Conservation (phyloP, 2,113 vertebrate genomes). For the Spilogale gracilis region DNA sequence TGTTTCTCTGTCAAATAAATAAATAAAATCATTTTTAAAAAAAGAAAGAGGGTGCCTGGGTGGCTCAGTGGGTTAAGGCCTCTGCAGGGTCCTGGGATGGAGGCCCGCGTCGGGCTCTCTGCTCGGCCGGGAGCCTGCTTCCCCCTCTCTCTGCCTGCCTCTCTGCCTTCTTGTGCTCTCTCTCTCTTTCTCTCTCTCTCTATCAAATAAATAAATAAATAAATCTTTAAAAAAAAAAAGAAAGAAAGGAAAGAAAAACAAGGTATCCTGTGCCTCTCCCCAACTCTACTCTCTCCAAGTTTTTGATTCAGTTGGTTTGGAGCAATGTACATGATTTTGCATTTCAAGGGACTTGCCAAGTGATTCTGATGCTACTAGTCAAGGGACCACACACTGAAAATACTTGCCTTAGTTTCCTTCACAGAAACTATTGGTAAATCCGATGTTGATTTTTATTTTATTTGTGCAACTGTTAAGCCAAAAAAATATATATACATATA, state of each 20-base stretch:
- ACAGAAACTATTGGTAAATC: background rate
- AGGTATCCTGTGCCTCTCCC: background rate
- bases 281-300: background rate
- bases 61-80: no score
- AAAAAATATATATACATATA: background rate
- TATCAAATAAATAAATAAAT: no score
- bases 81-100: no score
- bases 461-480: background rate
- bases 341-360: background rate
- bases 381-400: background rate
- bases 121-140: no score
- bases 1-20: no score
- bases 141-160: no score
- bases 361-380: background rate
- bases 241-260: background rate
- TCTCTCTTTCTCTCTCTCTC: no score
- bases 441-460: background rate
- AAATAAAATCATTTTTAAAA: no score
- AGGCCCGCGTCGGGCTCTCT: no score
- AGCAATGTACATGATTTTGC: background rate
- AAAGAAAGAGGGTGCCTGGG: no score
- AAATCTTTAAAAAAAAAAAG: no score
- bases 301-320: background rate
- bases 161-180: no score
- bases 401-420: background rate